Conservation (phyloP, 2,888 invertebrate species). For the Pyralis farinalis region DNA sequence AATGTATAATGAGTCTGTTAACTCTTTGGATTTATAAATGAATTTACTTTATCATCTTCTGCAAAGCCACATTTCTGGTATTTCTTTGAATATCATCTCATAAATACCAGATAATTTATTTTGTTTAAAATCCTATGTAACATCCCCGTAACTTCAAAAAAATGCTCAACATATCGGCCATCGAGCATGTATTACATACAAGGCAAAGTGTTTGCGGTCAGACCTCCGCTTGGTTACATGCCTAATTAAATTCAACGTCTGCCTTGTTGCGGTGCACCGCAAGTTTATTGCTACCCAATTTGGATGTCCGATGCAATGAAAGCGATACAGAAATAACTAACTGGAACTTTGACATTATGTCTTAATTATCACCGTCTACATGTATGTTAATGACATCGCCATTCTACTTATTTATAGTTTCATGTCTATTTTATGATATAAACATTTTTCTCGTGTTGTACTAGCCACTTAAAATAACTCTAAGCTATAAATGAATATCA, state of each 20-base stretch:
- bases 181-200: constrained; percentile 24
- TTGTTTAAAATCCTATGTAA: no score
- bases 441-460: background rate
- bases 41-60: no score
- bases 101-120: no score
- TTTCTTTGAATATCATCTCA: no score
- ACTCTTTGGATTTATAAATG: no score
- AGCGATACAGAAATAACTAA: constrained; percentile 19
- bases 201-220: constrained; percentile 35
- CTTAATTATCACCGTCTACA: constrained; percentile 22
- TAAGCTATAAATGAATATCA: constrained; percentile 5
- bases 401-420: background rate
- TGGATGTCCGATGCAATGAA: constrained; percentile 28
- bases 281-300: constrained; percentile 41
- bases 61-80: no score
- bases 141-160: no score
- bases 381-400: background rate
- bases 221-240: constrained; percentile 32
- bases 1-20: no score
- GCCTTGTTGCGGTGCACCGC: constrained; percentile 43
- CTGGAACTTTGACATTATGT: constrained; percentile 21
- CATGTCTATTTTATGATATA: background rate
- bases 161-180: background rate
- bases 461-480: constrained; percentile 2
- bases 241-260: constrained; percentile 50